Evolutionary conservation across 2,888 invertebrate species (phyloP).

Genomic region (Morpho deidamia): DNA sequence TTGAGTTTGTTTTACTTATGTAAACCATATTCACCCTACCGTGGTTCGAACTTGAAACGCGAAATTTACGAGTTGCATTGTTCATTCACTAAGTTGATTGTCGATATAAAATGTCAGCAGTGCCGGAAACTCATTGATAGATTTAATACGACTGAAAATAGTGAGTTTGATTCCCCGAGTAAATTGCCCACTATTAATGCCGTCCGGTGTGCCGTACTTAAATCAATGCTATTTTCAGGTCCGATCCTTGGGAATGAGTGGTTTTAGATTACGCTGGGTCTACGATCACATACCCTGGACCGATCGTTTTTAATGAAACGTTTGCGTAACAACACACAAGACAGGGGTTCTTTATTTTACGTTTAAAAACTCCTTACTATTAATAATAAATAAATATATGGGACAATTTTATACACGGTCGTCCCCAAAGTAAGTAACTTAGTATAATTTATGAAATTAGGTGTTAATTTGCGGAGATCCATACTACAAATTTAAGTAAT

Average conservation of each 20-base stretch:
- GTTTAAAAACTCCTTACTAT: too few species aligned
- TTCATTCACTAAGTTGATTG: conserved; percentile 73
- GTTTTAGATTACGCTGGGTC: conserved; percentile 1
- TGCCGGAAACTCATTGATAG: conserved; percentile 78
- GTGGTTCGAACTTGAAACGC: conserved; percentile 20
- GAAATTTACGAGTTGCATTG: conserved; percentile 71
- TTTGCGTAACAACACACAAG: too few species aligned
- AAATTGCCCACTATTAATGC: conserved; percentile 73
- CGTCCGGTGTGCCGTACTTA: conserved; percentile 68
- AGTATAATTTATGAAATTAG: too few species aligned
- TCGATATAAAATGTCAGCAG: conserved; percentile 74
- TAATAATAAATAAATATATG: too few species aligned
- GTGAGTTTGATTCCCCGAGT: conserved; percentile 68
- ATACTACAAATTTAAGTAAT: too few species aligned
- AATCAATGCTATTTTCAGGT: conserved; percentile 64
- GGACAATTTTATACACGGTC: too few species aligned
- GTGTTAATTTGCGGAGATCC: too few species aligned
- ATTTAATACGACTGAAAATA: conserved; percentile 72
- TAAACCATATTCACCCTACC: neutral
- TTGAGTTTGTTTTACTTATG: too few species aligned
- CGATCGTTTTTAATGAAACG: too few species aligned
- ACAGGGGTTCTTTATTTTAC: too few species aligned
- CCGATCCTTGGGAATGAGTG: conserved; percentile 1
- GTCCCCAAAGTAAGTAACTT: too few species aligned
- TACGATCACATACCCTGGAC: too few species aligned